These are phyloP conservation scores for Coranthus polyacanthus DNA, from an alignment of 2,797 vertebrate species.

Conservation along the genomic window DNA sequence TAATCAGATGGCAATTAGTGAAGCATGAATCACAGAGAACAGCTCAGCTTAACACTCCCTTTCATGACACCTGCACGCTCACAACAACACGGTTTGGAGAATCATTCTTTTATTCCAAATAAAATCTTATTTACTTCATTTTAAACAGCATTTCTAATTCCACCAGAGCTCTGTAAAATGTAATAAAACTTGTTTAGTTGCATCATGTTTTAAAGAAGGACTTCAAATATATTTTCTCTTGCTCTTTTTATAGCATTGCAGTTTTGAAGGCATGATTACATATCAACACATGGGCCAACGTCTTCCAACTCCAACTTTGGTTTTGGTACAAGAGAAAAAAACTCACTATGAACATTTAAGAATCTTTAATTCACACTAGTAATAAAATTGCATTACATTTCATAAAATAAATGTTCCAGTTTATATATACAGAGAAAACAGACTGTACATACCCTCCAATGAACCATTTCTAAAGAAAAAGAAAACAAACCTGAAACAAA, in stretches of 20 bases:
- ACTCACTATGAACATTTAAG: slow-evolving; percentile 95
- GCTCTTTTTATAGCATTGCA: slow-evolving; percentile 66
- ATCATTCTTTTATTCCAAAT: slow-evolving; percentile 86
- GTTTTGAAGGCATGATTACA: slow-evolving; percentile 77
- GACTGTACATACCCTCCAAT: slow-evolving; percentile 98
- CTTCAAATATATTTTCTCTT: slow-evolving; percentile 72
- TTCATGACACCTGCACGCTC: slow-evolving; percentile 75
- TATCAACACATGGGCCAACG: slow-evolving; percentile 68
- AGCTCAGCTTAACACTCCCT: slow-evolving; percentile 57
- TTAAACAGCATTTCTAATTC: slow-evolving; percentile 83
- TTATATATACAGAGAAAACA: slow-evolving; percentile 99
- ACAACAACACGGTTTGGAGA: slow-evolving; percentile 83
- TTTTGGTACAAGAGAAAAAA: slow-evolving; percentile 80
- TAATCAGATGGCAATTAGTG: slow-evolving; percentile 82
- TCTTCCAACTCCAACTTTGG: slow-evolving; percentile 76
- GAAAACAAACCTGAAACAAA: slow-evolving; percentile 85
- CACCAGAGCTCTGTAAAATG: slow-evolving; percentile 79
- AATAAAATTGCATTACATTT: slow-evolving; percentile 99
- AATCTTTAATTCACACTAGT: slow-evolving; percentile 99
- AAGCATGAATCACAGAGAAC: slow-evolving; percentile 75
- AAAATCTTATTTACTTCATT: slow-evolving; percentile 80
- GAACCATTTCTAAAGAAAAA: slow-evolving; percentile 86
- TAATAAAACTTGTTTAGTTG: slow-evolving; percentile 78
- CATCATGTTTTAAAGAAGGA: slow-evolving; percentile 76
- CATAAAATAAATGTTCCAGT: slow-evolving; percentile 99